Conservation (phyloP, 2,797 vertebrate species). For the Danio jaintianensis region DNA sequence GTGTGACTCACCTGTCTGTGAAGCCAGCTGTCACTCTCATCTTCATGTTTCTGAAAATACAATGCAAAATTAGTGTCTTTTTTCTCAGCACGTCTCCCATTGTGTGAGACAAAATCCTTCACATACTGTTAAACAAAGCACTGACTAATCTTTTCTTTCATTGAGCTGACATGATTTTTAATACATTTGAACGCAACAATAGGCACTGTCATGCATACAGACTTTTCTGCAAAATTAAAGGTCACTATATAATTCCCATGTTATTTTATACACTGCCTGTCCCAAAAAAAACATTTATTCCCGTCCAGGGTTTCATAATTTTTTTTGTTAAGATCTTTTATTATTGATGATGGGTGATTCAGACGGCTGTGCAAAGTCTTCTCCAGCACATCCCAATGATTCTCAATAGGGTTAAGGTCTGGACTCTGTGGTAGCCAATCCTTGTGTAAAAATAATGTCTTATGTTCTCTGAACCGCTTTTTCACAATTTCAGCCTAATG, state of each 20-base stretch:
- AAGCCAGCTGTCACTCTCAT: conserved; percentile 95
- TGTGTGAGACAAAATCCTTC: conserved; percentile 6
- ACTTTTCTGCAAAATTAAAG: not conserved
- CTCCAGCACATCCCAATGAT: too few species aligned
- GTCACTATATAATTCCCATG: not conserved
- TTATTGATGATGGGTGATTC: too few species aligned
- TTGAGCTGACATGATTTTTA: conserved; percentile 6
- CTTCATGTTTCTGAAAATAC: conserved; percentile 93
- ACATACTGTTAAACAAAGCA: conserved; percentile 8
- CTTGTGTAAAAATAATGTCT: too few species aligned
- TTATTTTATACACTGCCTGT: not conserved
- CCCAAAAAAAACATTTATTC: not conserved
- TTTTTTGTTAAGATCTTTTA: too few species aligned
- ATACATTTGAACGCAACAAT: conserved; percentile 13
- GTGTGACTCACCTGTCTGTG: conserved; percentile 89
- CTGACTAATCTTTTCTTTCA: conserved; percentile 14
- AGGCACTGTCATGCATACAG: not conserved
- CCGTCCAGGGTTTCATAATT: too few species aligned
- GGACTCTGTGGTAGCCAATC: too few species aligned
- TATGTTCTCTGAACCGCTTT: too few species aligned
- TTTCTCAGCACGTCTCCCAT: not conserved
- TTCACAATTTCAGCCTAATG: too few species aligned
- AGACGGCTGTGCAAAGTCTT: too few species aligned
- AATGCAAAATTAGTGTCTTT: not conserved
- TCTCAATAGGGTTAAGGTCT: too few species aligned